Conservation (phyloP, 37 sponge, comb jelly and placozoan species). For the Aplysina aerophoba region DNA sequence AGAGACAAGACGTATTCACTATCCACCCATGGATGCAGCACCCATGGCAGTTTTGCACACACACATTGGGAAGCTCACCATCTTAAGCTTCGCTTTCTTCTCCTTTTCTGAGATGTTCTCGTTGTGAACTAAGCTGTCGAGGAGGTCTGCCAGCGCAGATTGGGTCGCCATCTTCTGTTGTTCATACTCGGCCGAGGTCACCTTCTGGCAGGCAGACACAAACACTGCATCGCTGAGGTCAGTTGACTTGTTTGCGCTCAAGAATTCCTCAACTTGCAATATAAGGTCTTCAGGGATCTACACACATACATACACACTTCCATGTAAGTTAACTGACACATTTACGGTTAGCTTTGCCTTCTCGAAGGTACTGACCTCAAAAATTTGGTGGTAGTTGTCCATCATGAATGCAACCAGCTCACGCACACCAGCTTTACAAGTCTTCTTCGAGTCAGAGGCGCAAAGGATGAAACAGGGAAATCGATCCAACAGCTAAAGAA, state of each 20-base stretch:
- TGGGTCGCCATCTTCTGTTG: constrained; percentile 27
- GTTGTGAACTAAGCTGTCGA: constrained; percentile 54
- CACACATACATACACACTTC: not conserved
- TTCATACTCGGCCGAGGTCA: constrained; percentile 48
- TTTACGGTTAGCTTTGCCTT: not conserved
- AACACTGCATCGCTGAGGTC: not conserved
- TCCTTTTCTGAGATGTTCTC: constrained; percentile 46
- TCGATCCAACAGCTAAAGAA: constrained; percentile 32
- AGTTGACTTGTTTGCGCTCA: not conserved
- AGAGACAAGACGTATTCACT: not conserved
- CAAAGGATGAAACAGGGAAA: constrained; percentile 27
- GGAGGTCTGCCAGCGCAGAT: constrained; percentile 28
- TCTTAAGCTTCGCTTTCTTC: constrained; percentile 62
- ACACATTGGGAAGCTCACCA: constrained; percentile 3
- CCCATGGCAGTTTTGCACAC: not conserved
- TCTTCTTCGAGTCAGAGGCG: constrained; percentile 10
- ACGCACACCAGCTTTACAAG: not conserved
- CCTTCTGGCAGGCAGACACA: constrained; percentile 49
- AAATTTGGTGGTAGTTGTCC: constrained; percentile 57
- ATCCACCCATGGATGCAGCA: not conserved
- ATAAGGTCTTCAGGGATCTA: constrained; percentile 59
- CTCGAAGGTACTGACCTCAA: constrained; percentile 34
- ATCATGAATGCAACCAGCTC: constrained; percentile 55
- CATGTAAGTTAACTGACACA: too few species aligned
- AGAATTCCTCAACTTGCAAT: constrained; percentile 42